These are phyloP conservation scores for Antechinus flavipes DNA, from an alignment of 2,113 vertebrate genomes.

Conservation along the genomic window DNA sequence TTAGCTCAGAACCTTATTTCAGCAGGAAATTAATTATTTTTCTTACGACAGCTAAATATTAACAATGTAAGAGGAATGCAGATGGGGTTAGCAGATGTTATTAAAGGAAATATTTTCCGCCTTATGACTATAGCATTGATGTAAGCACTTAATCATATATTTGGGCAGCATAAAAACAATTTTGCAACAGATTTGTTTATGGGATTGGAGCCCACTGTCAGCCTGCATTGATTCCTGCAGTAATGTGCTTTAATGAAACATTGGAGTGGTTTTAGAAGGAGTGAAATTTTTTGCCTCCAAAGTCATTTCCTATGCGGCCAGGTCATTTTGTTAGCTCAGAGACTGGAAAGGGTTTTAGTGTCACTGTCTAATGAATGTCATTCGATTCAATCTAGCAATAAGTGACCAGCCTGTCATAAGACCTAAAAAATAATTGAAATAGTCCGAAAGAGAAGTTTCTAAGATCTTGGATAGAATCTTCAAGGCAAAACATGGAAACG, in stretches of 20 bases:
- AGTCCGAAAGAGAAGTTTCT: background rate
- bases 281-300: background rate
- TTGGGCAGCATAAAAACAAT: conserved; percentile 55
- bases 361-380: background rate
- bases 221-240: background rate
- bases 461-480: background rate
- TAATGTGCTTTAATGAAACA: background rate
- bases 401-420: background rate
- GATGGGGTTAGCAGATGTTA: conserved; percentile 16
- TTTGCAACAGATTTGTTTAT: conserved; percentile 18
- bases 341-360: background rate
- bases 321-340: background rate
- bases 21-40: conserved; percentile 31
- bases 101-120: conserved; percentile 36
- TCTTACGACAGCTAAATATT: conserved; percentile 42
- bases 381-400: background rate
- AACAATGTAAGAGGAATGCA: conserved; percentile 39
- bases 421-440: background rate
- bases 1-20: conserved; percentile 25
- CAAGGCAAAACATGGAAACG: background rate
- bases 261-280: background rate
- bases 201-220: conserved; percentile 44
- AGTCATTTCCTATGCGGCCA: conserved; percentile 17
- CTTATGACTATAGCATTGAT: conserved; percentile 54
- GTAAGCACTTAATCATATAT: conserved; percentile 40